Evolutionary conservation across 2,113 vertebrate genomes (phyloP), one percentile per base, ranked within the genome.

Genomic region (Prionailurus viverrinus): DNA sequence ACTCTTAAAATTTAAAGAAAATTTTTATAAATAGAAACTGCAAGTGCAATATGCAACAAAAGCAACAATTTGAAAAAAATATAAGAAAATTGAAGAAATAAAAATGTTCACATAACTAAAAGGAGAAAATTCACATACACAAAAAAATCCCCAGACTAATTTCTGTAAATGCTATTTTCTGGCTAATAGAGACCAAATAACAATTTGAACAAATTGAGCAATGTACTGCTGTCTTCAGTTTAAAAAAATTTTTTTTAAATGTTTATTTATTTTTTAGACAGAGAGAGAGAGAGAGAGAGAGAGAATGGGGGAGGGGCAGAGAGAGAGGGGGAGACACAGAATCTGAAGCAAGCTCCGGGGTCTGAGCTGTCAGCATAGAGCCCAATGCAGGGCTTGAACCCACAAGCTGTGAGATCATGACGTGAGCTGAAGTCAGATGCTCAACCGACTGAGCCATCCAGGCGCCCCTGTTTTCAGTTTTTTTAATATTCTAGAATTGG

Each of bases 1-100:
- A 78, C n/a, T 68, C 36, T 71, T 84, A 65, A 79, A 86, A 81
- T 71, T 73, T 66, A 78, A 84, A 83, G 19, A 81, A 82, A 91
- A 58, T 27, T 95, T 89, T 88, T 66, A n/a, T 55, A 92, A 66
- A 51, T 81, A 93, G 27, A 83, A 78, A 53, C 33, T 80, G 2
- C 18, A 89, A 81, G 16, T 66, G 16, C 29, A 86, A 29, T 84
- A 27, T 85, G 5, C 55, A 94, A 36, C 55, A 48, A 74, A 95
- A 81, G 23, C 84, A 10, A 69, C 5, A 63, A 19, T 14, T 15
- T 14, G 36, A 33, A 51, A 82, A 82, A 84, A 89, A 78, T 61
- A 69, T 4, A 76, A 58, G 55, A 73, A 84, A 69, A 93, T 55
- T 73, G 45, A 93, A 78, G 53, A 74, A 84, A 96, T 92, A 92